Percentiles rank a stretch among this genome's conserved stretches.
phyloP scores from a whole-genome alignment of 2,797 vertebrate species.

The Gambusia yucatana region DNA sequence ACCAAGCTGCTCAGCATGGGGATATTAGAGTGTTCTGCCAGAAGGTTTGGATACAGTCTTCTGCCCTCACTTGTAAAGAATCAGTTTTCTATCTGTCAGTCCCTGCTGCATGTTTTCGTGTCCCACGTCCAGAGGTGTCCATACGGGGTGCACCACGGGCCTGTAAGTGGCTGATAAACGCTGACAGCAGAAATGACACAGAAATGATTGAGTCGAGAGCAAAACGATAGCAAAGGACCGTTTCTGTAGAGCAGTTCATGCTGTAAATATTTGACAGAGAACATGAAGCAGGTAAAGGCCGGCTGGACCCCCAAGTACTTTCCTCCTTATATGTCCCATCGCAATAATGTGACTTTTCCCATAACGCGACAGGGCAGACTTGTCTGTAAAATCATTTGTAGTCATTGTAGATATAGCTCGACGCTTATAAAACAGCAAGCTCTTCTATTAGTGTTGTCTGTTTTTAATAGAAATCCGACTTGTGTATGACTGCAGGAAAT shows the following conservation, averaged over 20 bases:
- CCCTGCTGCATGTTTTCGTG: constrained; percentile 36
- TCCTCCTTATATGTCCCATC: neutral
- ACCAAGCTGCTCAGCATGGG: constrained; percentile 68
- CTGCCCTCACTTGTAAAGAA: constrained; percentile 79
- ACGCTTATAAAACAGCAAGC: neutral
- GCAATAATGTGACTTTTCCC: neutral
- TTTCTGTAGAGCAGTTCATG: constrained; percentile 27
- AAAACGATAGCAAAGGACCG: constrained; percentile 51
- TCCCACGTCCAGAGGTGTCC: constrained; percentile 47
- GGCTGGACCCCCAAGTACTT: constrained; percentile 7
- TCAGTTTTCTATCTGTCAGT: constrained; percentile 70
- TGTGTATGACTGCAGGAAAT: neutral
- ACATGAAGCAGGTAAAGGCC: constrained; percentile 26
- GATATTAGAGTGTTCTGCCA: constrained; percentile 76
- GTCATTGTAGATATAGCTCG: neutral
- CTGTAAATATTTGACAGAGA: constrained; percentile 26
- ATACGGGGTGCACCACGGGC: constrained; percentile 17
- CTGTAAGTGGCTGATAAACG: constrained; percentile 52
- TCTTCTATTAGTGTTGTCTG: neutral
- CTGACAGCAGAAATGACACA: constrained; percentile 42
- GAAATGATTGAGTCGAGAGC: constrained; percentile 43
- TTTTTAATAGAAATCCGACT: neutral
- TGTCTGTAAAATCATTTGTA: neutral
- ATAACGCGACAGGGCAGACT: neutral
- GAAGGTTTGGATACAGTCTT: constrained; percentile 69